Evolutionary conservation across 2,797 vertebrate species (phyloP).

Genomic region (Arctocebus calabarensis): DNA sequence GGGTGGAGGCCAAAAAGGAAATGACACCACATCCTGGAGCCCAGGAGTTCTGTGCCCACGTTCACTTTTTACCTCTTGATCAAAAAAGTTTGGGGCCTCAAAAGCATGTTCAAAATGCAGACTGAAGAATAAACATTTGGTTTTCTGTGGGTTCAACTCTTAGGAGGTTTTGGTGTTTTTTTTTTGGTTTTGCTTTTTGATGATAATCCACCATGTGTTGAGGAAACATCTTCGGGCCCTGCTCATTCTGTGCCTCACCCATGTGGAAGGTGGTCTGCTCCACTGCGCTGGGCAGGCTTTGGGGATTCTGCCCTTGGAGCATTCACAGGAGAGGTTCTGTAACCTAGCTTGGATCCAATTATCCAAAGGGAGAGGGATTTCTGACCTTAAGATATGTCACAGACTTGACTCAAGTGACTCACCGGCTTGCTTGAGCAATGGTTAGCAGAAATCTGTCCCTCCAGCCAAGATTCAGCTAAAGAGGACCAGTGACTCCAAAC

Average conservation of each 20-base stretch:
- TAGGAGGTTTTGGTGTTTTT: background rate
- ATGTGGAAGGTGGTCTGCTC: background rate
- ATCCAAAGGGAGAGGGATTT: background rate
- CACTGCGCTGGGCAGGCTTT: background rate
- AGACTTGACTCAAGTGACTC: background rate
- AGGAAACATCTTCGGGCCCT: background rate
- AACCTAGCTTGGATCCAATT: background rate
- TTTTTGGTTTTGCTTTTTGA: background rate
- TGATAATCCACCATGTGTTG: background rate
- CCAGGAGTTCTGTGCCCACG: constrained; percentile 23
- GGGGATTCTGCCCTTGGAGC: background rate
- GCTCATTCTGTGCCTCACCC: background rate
- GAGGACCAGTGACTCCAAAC: background rate
- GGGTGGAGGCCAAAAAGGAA: constrained; percentile 69
- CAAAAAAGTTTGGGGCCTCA: background rate
- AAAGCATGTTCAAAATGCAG: constrained; percentile 27
- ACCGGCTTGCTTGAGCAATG: constrained; percentile 24
- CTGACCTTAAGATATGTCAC: background rate
- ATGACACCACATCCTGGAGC: background rate
- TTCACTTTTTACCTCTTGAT: background rate
- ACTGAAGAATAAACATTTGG: background rate
- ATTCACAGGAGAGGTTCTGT: background rate
- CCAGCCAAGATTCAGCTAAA: background rate
- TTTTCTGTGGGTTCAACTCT: background rate
- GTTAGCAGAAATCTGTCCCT: background rate